phyloP scores from a whole-genome alignment of 92 coral and sea anemone genomes.

The Phenganax marumi region DNA sequence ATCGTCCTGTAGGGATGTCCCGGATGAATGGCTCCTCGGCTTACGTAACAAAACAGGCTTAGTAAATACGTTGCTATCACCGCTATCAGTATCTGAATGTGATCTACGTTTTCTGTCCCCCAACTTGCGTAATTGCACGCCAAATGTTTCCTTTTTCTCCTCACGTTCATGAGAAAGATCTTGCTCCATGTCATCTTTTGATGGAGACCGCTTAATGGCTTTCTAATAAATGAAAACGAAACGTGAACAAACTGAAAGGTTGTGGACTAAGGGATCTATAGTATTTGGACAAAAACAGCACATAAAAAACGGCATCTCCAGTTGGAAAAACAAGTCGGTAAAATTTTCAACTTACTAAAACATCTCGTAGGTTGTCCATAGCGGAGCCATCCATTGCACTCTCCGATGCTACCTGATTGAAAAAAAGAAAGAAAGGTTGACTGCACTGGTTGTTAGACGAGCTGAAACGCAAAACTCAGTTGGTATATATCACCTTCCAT shows the following conservation, averaged over 20 bases:
- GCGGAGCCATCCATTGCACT: conserved; percentile 21
- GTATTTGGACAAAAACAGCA: neutral
- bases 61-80: conserved; percentile 38
- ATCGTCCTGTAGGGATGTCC: conserved; percentile 68
- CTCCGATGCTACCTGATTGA: conserved; percentile 6
- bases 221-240: conserved; percentile 29
- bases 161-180: conserved; percentile 22
- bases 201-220: conserved; percentile 61
- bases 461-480: no score
- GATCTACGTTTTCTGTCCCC: conserved; percentile 14
- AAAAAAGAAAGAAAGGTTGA: neutral
- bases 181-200: conserved; percentile 38
- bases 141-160: conserved; percentile 57
- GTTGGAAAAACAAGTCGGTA: neutral
- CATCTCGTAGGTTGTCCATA: conserved; percentile 15
- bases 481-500: no score
- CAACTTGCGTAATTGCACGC: conserved; percentile 77
- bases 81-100: neutral
- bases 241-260: neutral
- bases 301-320: neutral
- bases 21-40: conserved; percentile 80
- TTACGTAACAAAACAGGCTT: conserved; percentile 63
- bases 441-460: no score
- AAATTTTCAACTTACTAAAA: conserved; percentile 2
- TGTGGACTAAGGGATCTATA: no score